Evolutionary conservation across 2,888 invertebrate genomes (phyloP), one percentile per base, ranked within the genome.

Genomic region (Iselma pallidipennis): DNA sequence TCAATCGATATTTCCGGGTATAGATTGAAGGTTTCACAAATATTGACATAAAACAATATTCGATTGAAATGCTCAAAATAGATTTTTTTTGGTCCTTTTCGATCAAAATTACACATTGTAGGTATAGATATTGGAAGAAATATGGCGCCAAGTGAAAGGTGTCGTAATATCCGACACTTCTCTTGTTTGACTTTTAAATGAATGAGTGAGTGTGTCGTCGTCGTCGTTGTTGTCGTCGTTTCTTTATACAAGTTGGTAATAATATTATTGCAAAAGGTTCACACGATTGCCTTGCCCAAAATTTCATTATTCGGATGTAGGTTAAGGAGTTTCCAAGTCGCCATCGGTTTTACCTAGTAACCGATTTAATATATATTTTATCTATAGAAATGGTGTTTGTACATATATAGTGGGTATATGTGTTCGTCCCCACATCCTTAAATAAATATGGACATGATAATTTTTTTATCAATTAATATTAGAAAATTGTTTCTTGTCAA

Each of bases 141-240:
- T 42, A 29, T 55, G 66, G 64, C 64, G 66, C 64, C 66, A 51
- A 67, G 67, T 65, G 67, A 67, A 67, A 67, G 67, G 67, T 66
- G 62, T 62, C 62, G 59, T 51, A 63, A 67, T 29, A 28, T n/a
- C 37, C 9, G 5, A 37, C 1, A 37, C 16, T 37, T 19, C 7
- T 37, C 33, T 16, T 23, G 25, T 55, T 33, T 63, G 58, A 59
- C 66, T 66, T 63, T 63, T 63, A 57, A 55, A 56, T 49, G 52
- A 50, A 14, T 2, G 4, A 4, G 6, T 16, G 33, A 37, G 37
- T 7, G 16, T 37, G 16, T 37, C n/a, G n/a, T n/a, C n/a, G 37
- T 37, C 37, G 16, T 16, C 37, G 33, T 33, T 33, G 37, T n/a
- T n/a, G n/a, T n/a, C n/a, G 10, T 37, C 14, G 16, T 16, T 37